Percentiles rank a stretch among this genome's conserved stretches.
These are phyloP conservation scores for Alexandromys fortis DNA, from an alignment of 2,113 vertebrate species.

Conservation along the genomic window DNA sequence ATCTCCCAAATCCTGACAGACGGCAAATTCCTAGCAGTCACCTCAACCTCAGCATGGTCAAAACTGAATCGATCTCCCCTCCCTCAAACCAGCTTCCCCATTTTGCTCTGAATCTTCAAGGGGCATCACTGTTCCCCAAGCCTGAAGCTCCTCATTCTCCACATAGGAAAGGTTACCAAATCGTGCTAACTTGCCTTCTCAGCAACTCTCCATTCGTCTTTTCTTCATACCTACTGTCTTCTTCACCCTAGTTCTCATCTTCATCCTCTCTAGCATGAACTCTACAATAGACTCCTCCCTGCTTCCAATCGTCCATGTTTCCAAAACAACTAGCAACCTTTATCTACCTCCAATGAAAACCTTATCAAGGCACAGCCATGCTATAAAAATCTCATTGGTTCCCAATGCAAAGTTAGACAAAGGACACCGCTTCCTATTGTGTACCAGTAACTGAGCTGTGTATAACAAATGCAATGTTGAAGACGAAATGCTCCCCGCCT, in stretches of 20 bases:
- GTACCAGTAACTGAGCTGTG: neutral
- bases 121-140: neutral
- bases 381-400: conserved; percentile 50
- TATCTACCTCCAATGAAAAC: neutral
- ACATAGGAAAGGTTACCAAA: conserved; percentile 28
- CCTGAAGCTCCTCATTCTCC: conserved; percentile 19
- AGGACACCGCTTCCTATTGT: neutral
- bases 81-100: neutral
- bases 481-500: neutral
- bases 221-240: neutral
- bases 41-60: neutral
- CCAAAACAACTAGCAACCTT: conserved; percentile 5
- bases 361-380: neutral
- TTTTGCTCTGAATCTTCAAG: conserved; percentile 25
- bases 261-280: neutral
- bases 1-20: neutral
- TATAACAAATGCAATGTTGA: conserved; percentile 12
- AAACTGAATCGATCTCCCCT: neutral
- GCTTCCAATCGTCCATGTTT: neutral
- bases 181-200: neutral
- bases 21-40: neutral
- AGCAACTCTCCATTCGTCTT: conserved; percentile 31
- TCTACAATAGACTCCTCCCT: neutral
- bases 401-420: neutral
- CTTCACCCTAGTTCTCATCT: neutral